Evolutionary conservation across 2,797 vertebrate genomes (phyloP).

Genomic region (Yasuhikotakia modesta): DNA sequence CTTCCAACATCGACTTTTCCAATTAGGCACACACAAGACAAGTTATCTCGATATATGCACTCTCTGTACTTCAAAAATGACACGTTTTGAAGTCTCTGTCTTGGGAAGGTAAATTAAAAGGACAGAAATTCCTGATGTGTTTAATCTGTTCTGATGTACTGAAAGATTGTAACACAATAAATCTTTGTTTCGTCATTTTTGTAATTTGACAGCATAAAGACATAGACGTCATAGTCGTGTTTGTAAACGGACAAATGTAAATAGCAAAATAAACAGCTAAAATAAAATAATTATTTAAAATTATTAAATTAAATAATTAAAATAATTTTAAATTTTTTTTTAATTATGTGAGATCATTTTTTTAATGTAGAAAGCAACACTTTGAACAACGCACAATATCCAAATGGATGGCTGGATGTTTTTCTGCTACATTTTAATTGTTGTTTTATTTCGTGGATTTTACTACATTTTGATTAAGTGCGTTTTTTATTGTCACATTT

Average conservation of each 20-base stretch:
- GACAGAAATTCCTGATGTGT: slow-evolving; percentile 8
- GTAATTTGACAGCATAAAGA: not conserved
- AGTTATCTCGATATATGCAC: slow-evolving; percentile 42
- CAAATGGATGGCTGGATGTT: not conserved
- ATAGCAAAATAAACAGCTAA: not conserved
- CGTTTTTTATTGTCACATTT: slow-evolving; percentile 14
- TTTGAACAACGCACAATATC: not conserved
- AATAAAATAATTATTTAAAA: not conserved
- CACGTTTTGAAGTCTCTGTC: slow-evolving; percentile 27
- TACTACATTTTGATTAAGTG: not conserved
- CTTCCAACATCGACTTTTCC: slow-evolving; percentile 48
- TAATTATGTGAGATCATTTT: not conserved
- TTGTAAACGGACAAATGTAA: not conserved
- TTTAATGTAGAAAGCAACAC: too few relatives aligned
- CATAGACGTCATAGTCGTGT: not conserved
- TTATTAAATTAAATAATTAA: not conserved
- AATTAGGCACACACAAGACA: slow-evolving; percentile 51
- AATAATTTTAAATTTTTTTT: too few relatives aligned
- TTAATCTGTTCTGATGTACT: not conserved
- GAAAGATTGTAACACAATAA: too few relatives aligned
- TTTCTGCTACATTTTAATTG: not conserved
- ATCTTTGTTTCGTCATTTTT: not conserved
- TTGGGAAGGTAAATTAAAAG: slow-evolving; percentile 8
- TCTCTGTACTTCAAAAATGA: slow-evolving; percentile 24
- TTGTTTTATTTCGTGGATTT: too few relatives aligned